Conservation (phyloP, 2,797 vertebrate species). For the Dermochelys coriacea region DNA sequence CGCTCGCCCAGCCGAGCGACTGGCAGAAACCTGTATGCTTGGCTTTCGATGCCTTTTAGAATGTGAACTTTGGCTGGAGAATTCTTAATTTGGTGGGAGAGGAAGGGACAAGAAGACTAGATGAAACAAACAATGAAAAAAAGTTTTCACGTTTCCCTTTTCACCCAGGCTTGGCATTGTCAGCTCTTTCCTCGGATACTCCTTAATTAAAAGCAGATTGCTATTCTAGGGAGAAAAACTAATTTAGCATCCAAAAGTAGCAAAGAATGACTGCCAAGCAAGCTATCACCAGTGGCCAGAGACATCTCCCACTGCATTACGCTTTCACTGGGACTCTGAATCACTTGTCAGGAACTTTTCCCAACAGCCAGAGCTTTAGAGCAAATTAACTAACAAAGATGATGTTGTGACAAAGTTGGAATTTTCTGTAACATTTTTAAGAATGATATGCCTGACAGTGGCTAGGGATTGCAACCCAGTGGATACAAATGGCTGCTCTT, state of each 20-base stretch:
- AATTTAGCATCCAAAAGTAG: background rate
- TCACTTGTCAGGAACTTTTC: background rate
- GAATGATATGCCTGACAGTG: background rate
- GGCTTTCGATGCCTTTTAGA: background rate
- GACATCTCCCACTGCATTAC: rapidly evolving
- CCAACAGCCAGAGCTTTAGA: background rate
- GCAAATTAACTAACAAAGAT: background rate
- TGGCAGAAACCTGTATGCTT: background rate
- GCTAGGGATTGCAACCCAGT: background rate
- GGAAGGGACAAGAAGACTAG: background rate
- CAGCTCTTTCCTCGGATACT: background rate
- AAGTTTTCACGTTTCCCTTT: rapidly evolving
- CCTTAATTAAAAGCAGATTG: slow-evolving; percentile 9
- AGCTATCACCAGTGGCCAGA: background rate
- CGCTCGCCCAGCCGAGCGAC: background rate
- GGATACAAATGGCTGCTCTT: background rate
- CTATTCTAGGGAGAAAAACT: background rate
- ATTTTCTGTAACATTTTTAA: background rate
- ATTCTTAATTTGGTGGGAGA: rapidly evolving
- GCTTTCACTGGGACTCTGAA: background rate
- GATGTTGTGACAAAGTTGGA: background rate
- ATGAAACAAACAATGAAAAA: background rate
- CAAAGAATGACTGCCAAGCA: background rate
- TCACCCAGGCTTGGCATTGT: background rate
- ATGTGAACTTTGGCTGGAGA: rapidly evolving